Base-by-base conservation (phyloP, 2,888 invertebrate species). In the Drosophila vallismaia region DNA sequence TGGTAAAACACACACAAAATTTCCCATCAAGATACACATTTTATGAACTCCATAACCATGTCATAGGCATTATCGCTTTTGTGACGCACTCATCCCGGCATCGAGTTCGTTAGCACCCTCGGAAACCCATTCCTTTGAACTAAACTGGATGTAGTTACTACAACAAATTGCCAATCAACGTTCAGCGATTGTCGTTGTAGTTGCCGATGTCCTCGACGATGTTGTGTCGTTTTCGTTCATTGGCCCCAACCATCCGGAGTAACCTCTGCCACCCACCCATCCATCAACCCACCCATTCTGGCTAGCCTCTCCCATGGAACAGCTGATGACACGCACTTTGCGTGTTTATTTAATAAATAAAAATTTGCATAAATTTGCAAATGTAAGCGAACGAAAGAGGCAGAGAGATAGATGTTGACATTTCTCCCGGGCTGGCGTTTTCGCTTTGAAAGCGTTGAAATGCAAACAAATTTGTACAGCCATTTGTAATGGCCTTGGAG, bases 281-380 rank as follows among this genome's bases (percentile, higher is more conserved):
- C 66, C 63, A 36, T 48, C 49, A 36, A 7, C 45, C 57, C 31
- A 7, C 28, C 28, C 28, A 28, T 28, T 28, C 28, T 28, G 28
- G 31, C 42, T 10, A 31, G 49, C 44, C 63, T 38, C 44, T 28
- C 51, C 49, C 45, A 9, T 40, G 50, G 50, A 63, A 71, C 64
- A 56, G 55, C 63, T 68, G 71, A 74, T 62, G 79, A 67, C 76
- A 85, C 85, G 82, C 80, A 85, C 77, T 79, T 75, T 85, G 82
- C 72, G 75, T 87, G 82, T 85, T 85, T 87, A 87, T 86, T 87
- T 72, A 88, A 87, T 83, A 85, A 87, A 87, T 77, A 75, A 14
- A 79, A 85, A 83, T 83, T 83, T 83, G 75, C 83, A 83, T 82
- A 79, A 76, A 78, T 79, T 79, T 77, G 68, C 71, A 69, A 71